These are phyloP conservation scores for Colostygia pectinataria DNA, from an alignment of 2,888 invertebrate species.

Conservation along the genomic window DNA sequence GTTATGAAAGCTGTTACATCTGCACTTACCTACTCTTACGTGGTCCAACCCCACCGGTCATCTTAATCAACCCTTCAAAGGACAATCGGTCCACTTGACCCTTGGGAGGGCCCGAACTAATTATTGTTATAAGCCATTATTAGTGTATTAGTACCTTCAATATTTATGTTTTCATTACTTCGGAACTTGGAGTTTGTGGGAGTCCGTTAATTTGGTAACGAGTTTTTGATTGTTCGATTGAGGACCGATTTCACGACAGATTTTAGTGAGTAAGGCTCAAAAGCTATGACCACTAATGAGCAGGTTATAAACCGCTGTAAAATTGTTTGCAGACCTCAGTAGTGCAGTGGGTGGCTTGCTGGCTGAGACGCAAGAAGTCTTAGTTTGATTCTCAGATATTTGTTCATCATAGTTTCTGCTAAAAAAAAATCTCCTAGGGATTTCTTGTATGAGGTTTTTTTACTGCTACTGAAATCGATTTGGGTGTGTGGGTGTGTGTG, in stretches of 20 bases:
- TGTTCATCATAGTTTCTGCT: neutral
- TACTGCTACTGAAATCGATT: no score
- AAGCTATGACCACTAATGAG: no score
- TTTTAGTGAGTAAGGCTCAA: no score
- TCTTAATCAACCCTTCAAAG: constrained; percentile 81
- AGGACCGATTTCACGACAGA: no score
- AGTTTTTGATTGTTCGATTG: constrained; percentile 25
- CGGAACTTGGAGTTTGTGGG: constrained; percentile 18
- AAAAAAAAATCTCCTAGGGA: no score
- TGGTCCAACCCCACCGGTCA: constrained; percentile 59
- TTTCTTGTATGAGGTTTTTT: no score
- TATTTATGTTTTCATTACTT: constrained; percentile 61
- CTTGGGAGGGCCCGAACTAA: constrained; percentile 64
- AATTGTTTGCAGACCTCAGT: no score
- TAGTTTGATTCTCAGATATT: no score
- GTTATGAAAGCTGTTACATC: constrained; percentile 10
- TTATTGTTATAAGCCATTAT: constrained; percentile 77
- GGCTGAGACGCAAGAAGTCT: no score
- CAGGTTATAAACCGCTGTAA: no score
- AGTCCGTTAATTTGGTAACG: constrained; percentile 26
- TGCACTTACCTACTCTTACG: constrained; percentile 25
- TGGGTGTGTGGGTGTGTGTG: no score
- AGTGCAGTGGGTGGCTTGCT: no score
- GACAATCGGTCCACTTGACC: constrained; percentile 76
- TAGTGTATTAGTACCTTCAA: constrained; percentile 61